phyloP scores from a whole-genome alignment of 2,113 vertebrate species.

The Rattus rattus region DNA sequence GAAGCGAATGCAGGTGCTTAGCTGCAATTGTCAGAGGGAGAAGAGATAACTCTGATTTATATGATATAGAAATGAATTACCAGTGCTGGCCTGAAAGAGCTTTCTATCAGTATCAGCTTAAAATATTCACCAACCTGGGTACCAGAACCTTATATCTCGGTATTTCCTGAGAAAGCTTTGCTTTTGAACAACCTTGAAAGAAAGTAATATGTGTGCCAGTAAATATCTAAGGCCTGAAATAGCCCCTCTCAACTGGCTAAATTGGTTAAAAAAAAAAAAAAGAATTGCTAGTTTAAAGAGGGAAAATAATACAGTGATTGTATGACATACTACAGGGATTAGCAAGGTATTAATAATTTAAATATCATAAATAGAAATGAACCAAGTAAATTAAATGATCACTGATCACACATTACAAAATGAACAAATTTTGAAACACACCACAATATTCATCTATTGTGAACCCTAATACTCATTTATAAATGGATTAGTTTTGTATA shows the following conservation, averaged over 20 bases:
- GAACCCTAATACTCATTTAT: slow-evolving; percentile 1
- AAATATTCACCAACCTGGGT: neutral
- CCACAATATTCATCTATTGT: neutral
- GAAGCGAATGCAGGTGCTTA: slow-evolving; percentile 52
- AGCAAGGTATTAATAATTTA: slow-evolving; percentile 33
- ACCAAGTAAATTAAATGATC: neutral
- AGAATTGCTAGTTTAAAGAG: neutral
- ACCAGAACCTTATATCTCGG: neutral
- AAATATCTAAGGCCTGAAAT: slow-evolving; percentile 25
- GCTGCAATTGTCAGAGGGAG: slow-evolving; percentile 49
- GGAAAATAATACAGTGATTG: neutral
- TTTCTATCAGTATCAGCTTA: slow-evolving; percentile 27
- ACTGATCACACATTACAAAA: slow-evolving; percentile 37
- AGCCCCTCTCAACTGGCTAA: neutral
- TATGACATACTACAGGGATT: neutral
- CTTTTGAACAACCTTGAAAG: slow-evolving; percentile 19
- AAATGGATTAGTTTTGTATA: neutral
- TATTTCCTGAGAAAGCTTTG: neutral
- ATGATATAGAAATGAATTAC: slow-evolving; percentile 40
- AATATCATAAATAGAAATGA: slow-evolving; percentile 34
- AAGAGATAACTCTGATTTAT: slow-evolving; percentile 9
- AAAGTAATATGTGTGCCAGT: neutral
- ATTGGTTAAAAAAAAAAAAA: neutral
- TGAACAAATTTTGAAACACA: neutral
- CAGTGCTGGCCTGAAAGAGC: neutral